These are phyloP conservation scores for Alviniconcha strummeri DNA, from an alignment of 2,888 invertebrate genomes.

Conservation along the genomic window DNA sequence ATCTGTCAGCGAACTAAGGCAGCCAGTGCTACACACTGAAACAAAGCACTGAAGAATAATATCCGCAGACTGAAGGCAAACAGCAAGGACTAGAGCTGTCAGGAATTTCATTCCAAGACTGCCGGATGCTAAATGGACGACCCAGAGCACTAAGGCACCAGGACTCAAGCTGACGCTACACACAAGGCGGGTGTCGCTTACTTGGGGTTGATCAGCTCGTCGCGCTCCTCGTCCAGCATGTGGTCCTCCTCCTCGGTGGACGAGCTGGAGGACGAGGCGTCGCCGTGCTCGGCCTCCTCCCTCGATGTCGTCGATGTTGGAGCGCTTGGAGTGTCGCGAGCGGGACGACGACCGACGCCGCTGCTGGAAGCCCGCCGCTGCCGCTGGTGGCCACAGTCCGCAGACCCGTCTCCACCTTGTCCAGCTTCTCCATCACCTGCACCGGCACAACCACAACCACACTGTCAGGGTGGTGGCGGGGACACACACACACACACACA, in stretches of 20 bases:
- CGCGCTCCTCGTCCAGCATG: conserved; percentile 71
- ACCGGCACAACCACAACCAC: neutral
- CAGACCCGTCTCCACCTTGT: conserved; percentile 53
- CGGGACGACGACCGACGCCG: conserved; percentile 50
- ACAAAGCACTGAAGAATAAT: too few species aligned
- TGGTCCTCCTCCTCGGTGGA: conserved; percentile 43
- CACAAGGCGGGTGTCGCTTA: neutral
- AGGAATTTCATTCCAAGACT: too few species aligned
- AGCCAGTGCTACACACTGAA: too few species aligned
- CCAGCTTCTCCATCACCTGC: conserved; percentile 52
- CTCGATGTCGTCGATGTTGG: conserved; percentile 47
- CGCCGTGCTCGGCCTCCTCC: conserved; percentile 49
- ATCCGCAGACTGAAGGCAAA: too few species aligned
- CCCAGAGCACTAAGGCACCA: too few species aligned
- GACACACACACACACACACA: too few species aligned
- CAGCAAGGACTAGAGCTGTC: too few species aligned
- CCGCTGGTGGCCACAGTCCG: conserved; percentile 38
- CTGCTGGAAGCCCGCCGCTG: conserved; percentile 35
- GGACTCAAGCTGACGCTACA: too few species aligned
- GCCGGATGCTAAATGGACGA: too few species aligned
- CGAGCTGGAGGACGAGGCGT: conserved; percentile 47
- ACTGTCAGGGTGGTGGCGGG: too few species aligned
- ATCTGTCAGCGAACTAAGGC: too few species aligned
- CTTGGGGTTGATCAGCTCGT: conserved; percentile 88
- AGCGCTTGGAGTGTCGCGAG: conserved; percentile 49